phyloP scores from a whole-genome alignment of 2,888 invertebrate species.

The Mesoligia furuncula region DNA sequence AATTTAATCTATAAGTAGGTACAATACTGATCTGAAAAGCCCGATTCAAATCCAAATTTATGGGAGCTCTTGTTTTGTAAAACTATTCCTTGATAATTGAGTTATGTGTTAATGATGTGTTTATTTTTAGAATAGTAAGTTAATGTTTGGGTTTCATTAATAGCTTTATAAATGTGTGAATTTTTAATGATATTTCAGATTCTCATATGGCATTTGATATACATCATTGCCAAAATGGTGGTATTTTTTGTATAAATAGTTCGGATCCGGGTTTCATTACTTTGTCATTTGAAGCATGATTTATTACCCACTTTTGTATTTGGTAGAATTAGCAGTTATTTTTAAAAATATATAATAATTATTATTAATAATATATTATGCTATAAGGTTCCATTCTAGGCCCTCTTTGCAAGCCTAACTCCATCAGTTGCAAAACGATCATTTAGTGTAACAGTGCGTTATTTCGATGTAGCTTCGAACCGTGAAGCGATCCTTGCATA shows the following conservation, averaged over 20 bases:
- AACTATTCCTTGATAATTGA: background rate
- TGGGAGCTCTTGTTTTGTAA: background rate
- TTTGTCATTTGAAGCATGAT: background rate
- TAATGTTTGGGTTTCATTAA: background rate
- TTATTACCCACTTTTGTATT: background rate
- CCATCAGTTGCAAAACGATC: background rate
- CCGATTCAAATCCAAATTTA: background rate
- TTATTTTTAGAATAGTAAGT: background rate
- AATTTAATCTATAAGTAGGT: constrained; percentile 34
- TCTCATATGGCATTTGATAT: background rate
- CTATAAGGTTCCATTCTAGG: background rate
- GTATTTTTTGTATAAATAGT: background rate
- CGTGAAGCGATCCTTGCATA: constrained; percentile 38
- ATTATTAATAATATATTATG: background rate
- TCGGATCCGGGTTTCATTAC: background rate
- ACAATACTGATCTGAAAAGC: constrained; percentile 3
- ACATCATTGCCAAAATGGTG: background rate
- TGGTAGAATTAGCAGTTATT: background rate
- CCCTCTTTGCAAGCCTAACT: background rate
- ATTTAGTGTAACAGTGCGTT: constrained; percentile 1
- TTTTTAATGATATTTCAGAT: background rate
- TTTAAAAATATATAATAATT: background rate
- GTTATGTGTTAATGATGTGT: background rate
- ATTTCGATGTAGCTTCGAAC: constrained; percentile 3
- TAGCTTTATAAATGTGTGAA: background rate